phyloP scores from a whole-genome alignment of 2,888 invertebrate species.

The Adineta ricciae region DNA sequence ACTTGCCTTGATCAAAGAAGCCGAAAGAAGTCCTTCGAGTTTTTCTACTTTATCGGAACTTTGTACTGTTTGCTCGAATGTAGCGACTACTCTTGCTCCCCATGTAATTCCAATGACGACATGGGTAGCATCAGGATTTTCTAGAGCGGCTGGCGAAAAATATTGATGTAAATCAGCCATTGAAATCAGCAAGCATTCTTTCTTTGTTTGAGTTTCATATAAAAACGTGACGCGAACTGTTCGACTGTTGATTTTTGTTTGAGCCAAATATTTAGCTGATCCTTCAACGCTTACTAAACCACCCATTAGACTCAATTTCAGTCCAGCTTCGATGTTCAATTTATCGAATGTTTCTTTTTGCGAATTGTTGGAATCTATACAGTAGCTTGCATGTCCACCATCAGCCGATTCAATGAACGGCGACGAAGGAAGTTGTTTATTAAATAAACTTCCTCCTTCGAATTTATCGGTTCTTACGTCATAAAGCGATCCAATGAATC shows the following conservation, averaged over 20 bases:
- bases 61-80: too few species aligned
- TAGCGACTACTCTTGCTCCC: not conserved
- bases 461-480: too few species aligned
- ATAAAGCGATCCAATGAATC: too few species aligned
- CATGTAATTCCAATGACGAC: not conserved
- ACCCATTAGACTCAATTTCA: not conserved
- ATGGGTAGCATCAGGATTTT: not conserved
- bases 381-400: not conserved
- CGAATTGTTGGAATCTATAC: not conserved
- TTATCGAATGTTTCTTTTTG: not conserved
- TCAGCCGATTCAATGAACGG: too few species aligned
- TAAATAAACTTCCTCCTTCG: too few species aligned
- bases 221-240: not conserved
- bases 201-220: not conserved
- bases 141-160: not conserved
- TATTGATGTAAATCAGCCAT: not conserved
- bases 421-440: too few species aligned
- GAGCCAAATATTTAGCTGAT: not conserved
- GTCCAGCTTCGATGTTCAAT: not conserved
- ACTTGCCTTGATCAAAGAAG: too few species aligned
- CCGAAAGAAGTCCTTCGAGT: too few species aligned
- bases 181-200: not conserved
- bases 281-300: not conserved
- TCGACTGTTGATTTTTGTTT: not conserved
- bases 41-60: too few species aligned